Conservation (phyloP, 2,888 invertebrate genomes). For the Exocentrus adspersus region DNA sequence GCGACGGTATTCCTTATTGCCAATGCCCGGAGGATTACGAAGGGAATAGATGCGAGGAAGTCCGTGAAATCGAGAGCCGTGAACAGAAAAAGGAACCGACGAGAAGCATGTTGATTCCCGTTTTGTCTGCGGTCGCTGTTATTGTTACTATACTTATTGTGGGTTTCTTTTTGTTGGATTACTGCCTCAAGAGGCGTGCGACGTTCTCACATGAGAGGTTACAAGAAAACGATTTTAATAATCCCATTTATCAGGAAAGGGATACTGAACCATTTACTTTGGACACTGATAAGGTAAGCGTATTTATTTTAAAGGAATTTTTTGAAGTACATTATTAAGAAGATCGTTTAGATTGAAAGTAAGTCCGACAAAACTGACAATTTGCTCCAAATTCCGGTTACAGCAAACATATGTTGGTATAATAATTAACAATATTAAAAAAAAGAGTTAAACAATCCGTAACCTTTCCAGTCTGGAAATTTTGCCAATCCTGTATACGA, state of each 20-base stretch:
- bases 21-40: slow-evolving; percentile 63
- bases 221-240: slow-evolving; percentile 84
- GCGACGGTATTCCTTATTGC: slow-evolving; percentile 59
- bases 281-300: slow-evolving; percentile 70
- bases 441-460: no score
- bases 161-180: slow-evolving; percentile 53
- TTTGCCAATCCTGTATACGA: slow-evolving; percentile 91
- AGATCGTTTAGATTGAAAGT: no score
- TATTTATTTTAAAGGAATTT: background rate
- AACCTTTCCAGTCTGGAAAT: slow-evolving; percentile 70
- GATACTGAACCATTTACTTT: slow-evolving; percentile 70
- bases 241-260: slow-evolving; percentile 86
- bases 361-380: no score
- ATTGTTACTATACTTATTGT: slow-evolving; percentile 50
- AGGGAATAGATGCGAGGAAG: slow-evolving; percentile 52
- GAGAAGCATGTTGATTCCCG: slow-evolving; percentile 47
- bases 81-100: slow-evolving; percentile 60
- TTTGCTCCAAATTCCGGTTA: no score
- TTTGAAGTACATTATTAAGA: no score
- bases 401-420: no score
- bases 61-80: slow-evolving; percentile 40
- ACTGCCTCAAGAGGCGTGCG: slow-evolving; percentile 52
- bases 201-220: slow-evolving; percentile 83
- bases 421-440: no score
- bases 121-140: slow-evolving; percentile 49